These are phyloP conservation scores for Pachyrhynchus sulphureomaculatus DNA, from an alignment of 1,140 invertebrate genomes.

Conservation along the genomic window DNA sequence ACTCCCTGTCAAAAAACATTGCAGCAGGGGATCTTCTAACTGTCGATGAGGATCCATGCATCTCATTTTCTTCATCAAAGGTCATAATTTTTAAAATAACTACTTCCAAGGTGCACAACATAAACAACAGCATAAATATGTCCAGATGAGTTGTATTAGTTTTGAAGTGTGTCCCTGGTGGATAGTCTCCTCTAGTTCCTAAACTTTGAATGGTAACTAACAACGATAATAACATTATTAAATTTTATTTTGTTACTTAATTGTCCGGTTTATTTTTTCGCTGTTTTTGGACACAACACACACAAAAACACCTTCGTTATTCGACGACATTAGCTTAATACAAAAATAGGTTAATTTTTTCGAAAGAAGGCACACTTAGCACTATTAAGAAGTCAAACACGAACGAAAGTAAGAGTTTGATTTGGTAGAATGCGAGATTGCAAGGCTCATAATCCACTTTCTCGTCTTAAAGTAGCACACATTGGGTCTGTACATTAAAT, in stretches of 20 bases:
- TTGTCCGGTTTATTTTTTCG: not conserved
- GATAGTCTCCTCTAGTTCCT: conserved; percentile 32
- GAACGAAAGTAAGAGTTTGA: conserved; percentile 36
- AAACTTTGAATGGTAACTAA: conserved; percentile 28
- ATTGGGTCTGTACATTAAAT: conserved; percentile 26
- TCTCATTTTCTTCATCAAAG: conserved; percentile 36
- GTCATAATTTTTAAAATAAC: conserved; percentile 47
- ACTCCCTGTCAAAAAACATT: conserved; percentile 34
- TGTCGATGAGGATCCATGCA: conserved; percentile 9
- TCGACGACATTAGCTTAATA: not conserved
- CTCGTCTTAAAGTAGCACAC: conserved; percentile 28
- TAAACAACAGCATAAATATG: conserved; percentile 48
- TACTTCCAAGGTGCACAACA: conserved; percentile 48
- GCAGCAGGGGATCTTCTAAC: conserved; percentile 17
- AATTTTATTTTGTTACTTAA: not conserved
- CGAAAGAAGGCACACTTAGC: no score
- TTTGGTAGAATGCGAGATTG: conserved; percentile 1
- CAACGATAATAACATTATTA: conserved; percentile 11
- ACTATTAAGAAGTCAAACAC: no score
- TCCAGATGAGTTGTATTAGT: conserved; percentile 41
- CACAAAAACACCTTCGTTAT: conserved; percentile 1
- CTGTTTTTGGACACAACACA: not conserved
- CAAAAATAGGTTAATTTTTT: no score
- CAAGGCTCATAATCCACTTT: conserved; percentile 19
- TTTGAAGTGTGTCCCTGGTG: conserved; percentile 25